phyloP scores from a whole-genome alignment of 1,140 invertebrate genomes.

The Frieseomelitta varia region DNA sequence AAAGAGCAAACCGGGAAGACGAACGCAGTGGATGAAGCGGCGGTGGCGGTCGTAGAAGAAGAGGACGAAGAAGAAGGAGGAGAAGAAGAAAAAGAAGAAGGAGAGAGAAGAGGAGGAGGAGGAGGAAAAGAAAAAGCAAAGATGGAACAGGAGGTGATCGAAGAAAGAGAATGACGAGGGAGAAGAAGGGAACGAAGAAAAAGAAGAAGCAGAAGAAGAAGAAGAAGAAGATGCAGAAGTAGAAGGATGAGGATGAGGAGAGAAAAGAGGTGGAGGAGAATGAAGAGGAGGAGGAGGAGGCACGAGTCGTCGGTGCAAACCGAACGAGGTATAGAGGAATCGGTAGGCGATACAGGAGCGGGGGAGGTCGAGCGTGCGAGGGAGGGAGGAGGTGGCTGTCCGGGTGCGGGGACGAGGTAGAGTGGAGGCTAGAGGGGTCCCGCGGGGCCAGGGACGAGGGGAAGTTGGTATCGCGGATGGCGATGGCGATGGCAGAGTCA shows the following conservation, averaged over 20 bases:
- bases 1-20: conserved; percentile 53
- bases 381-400: conserved; percentile 63
- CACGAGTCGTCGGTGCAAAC: conserved; percentile 66
- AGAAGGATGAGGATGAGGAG: neutral
- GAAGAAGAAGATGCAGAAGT: conserved; percentile 3
- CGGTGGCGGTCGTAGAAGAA: conserved; percentile 9
- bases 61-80: conserved; percentile 10
- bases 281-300: conserved; percentile 6
- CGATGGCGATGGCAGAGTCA: conserved; percentile 82
- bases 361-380: conserved; percentile 73
- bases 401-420: conserved; percentile 30
- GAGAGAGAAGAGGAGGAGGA: conserved; percentile 11
- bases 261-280: neutral
- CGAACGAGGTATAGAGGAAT: conserved; percentile 76
- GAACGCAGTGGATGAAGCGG: conserved; percentile 29
- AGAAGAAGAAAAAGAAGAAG: neutral
- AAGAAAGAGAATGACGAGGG: conserved; percentile 8
- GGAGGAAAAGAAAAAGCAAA: neutral
- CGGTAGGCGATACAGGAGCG: conserved; percentile 78
- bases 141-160: neutral
- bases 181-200: conserved; percentile 7
- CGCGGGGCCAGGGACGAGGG: conserved; percentile 48
- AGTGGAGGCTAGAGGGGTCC: conserved; percentile 46
- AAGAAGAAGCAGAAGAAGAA: conserved; percentile 39
- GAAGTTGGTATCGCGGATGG: conserved; percentile 80